A percentile compares a stretch with the other conserved stretches of the same genome.
Evolutionary conservation across 2,797 vertebrate species (phyloP).

Genomic region (Rhynchonycteris naso): DNA sequence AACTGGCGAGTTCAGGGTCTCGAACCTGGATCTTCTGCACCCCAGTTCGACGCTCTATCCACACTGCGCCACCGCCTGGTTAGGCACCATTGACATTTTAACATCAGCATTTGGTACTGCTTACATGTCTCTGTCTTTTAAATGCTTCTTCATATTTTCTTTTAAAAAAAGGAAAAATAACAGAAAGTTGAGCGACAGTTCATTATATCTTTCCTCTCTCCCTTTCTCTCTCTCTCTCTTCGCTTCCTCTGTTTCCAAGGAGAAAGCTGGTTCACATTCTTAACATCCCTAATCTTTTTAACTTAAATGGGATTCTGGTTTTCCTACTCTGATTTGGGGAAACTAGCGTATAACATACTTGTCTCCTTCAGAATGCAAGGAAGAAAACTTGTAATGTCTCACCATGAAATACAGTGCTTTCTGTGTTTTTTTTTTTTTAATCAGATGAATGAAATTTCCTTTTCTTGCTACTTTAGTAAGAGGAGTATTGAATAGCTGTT

Average conservation of each 20-base stretch:
- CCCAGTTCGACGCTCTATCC: too few species aligned
- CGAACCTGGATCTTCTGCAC: too few species aligned
- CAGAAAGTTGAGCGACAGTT: neutral
- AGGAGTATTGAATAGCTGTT: neutral
- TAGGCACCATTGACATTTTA: conserved; percentile 48
- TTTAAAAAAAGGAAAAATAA: too few species aligned
- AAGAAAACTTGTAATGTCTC: conserved; percentile 6
- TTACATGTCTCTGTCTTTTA: neutral
- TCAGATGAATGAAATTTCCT: neutral
- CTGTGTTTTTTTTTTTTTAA: neutral
- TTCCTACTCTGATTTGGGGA: neutral
- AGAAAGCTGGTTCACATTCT: neutral
- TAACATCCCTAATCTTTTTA: neutral
- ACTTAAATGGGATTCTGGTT: neutral
- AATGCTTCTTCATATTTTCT: neutral
- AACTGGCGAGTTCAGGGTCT: too few species aligned
- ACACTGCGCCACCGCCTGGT: too few species aligned
- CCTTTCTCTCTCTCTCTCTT: neutral
- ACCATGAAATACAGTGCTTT: neutral
- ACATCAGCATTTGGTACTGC: neutral
- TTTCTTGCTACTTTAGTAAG: neutral
- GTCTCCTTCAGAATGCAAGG: neutral
- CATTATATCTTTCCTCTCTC: neutral
- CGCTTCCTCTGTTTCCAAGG: too few species aligned
- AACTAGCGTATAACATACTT: neutral